Base-by-base conservation (phyloP, 2,797 vertebrate species). In the Sardinella longiceps region DNA sequence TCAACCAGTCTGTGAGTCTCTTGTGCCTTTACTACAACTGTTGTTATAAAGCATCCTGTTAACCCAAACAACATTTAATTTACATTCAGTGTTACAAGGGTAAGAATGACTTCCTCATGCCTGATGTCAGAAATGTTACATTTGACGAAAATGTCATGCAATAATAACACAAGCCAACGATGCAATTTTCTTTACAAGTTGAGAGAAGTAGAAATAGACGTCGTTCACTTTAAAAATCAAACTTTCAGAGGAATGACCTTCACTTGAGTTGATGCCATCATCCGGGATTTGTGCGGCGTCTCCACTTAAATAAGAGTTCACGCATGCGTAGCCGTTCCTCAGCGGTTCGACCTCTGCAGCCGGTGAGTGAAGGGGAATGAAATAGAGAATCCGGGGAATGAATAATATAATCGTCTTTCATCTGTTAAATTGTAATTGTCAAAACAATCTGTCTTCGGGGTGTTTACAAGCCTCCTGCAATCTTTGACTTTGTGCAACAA, bases 271-370 rank as follows among this genome's bases (percentile, higher is more conserved):
- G 74, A 84, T 25, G 14, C 45, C 6, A 2, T 9, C 83, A 89
- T 88, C 87, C 89, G 89, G 87, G 90, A 11, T 37, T 58, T 83
- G 45, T 74, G 66, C 66, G 33, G 66, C 66, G 66, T 33, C 28
- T 83, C 66, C 0, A 45, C 12, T 83, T 88, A 87, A 89, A 89
- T 80, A 86, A 50, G 51, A 83, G 53, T 82, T 10, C 39, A 80
- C 23, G 88, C 90, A 90, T 88, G 90, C 90, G 90, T 84, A 85
- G 60, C 58, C 80, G 50, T 23, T 84, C 82, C 82, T 88, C 81
- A 88, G 89, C 89, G 86, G 85, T 91, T 66, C 90, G 90, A 89
- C 90, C 90, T 91, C 90, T 90, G 90, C 82, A 83, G 89, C 89
- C 88, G 86, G 90, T 91, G 82, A 90, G 90, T 82, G 43, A 66